phyloP scores from a whole-genome alignment of 2,113 vertebrate species.

The Callipepla californica region DNA sequence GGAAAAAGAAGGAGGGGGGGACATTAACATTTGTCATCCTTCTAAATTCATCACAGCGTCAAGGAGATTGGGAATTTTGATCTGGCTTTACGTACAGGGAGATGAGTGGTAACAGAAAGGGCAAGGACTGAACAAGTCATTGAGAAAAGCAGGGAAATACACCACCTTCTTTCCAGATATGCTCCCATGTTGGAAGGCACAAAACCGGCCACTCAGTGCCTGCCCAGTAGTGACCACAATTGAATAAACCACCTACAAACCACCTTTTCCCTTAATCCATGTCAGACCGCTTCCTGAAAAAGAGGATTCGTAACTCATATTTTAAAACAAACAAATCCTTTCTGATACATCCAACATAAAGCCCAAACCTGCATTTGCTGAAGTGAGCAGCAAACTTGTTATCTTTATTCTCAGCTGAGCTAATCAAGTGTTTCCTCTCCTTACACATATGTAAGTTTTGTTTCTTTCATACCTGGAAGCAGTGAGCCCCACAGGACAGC shows the following conservation, averaged over 20 bases:
- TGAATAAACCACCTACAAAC: not conserved
- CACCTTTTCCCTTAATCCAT: not conserved
- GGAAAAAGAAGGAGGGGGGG: not conserved
- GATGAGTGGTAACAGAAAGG: not conserved
- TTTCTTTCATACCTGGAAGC: not conserved
- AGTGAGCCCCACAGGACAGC: not conserved
- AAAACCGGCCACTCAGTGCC: rapidly evolving
- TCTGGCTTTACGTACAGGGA: not conserved
- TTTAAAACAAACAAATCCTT: not conserved
- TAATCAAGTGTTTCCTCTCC: not conserved
- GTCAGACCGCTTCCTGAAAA: conserved; percentile 15
- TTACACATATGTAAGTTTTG: not conserved
- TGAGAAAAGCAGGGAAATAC: not conserved
- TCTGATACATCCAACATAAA: not conserved
- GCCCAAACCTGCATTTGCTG: not conserved
- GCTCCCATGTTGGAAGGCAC: not conserved
- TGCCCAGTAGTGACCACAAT: not conserved
- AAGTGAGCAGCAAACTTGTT: conserved; percentile 11
- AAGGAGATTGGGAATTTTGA: not conserved
- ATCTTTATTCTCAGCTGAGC: not conserved
- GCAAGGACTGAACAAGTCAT: not conserved
- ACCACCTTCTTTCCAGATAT: not conserved
- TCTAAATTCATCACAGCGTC: not conserved
- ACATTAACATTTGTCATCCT: not conserved
- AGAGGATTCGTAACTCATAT: conserved; percentile 4